A percentile compares a stretch with the other conserved stretches of the same genome.
Evolutionary conservation across 2,888 invertebrate species (phyloP).

Genomic region (Polydrusus tereticollis): DNA sequence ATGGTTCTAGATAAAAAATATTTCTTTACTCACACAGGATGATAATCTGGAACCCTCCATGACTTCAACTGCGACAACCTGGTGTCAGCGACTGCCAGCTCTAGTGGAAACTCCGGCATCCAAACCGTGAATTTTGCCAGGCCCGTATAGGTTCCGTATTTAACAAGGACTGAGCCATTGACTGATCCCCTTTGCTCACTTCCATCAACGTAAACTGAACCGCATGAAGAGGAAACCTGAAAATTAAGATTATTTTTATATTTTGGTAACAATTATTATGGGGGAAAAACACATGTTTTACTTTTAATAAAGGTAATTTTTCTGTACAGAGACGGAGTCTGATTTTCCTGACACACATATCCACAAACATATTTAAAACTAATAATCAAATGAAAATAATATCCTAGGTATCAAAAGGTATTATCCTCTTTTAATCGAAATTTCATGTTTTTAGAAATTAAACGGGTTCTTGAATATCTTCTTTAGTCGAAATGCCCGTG

Average conservation of each 20-base stretch:
- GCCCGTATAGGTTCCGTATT: constrained; percentile 92
- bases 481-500: constrained; percentile 13
- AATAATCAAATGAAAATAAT: no score
- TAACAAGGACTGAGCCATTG: constrained; percentile 93
- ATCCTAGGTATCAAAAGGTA: no score
- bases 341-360: no score
- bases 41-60: constrained; percentile 91
- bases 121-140: constrained; percentile 92
- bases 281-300: no score
- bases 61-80: constrained; percentile 93
- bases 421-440: background rate
- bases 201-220: constrained; percentile 96
- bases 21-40: constrained; percentile 63
- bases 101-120: constrained; percentile 96
- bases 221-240: constrained; percentile 95
- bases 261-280: no score
- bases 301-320: no score
- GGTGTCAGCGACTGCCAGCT: constrained; percentile 90
- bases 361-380: no score
- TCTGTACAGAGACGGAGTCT: no score
- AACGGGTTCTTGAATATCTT: background rate
- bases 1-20: no score
- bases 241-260: no score
- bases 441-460: constrained; percentile 17
- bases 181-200: constrained; percentile 95